Conservation (phyloP, 2,888 invertebrate genomes). For the Luperina nickerlii region DNA sequence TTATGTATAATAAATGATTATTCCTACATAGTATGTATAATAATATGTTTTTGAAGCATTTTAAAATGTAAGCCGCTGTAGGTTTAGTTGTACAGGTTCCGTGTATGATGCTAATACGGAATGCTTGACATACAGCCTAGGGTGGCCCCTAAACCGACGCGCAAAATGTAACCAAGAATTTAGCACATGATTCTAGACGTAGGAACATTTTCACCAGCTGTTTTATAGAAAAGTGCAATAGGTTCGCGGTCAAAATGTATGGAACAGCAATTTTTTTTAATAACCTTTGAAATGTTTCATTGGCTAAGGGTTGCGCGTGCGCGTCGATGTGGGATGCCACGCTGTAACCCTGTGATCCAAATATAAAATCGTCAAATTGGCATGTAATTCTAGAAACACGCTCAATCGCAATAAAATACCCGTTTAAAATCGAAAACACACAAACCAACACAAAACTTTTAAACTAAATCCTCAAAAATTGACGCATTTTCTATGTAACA, state of each 20-base stretch:
- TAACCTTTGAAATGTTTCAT: no score
- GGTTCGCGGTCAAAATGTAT: not conserved
- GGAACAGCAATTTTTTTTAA: not conserved
- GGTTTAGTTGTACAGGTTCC: not conserved
- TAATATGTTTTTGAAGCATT: not conserved
- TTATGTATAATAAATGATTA: no score
- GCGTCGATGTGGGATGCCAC: not conserved
- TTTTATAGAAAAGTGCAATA: not conserved
- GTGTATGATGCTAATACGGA: not conserved
- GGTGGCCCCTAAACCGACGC: not conserved
- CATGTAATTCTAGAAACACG: not conserved
- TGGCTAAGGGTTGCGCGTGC: no score
- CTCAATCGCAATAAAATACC: not conserved
- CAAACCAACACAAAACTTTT: slow-evolving; percentile 9
- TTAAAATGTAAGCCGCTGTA: not conserved
- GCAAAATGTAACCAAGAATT: not conserved
- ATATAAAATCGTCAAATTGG: not conserved
- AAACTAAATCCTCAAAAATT: slow-evolving; percentile 4
- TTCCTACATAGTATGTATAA: not conserved
- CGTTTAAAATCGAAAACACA: not conserved
- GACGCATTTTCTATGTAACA: slow-evolving; percentile 27
- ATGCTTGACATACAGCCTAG: not conserved
- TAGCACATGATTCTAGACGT: not conserved
- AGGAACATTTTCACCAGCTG: not conserved
- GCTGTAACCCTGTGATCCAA: not conserved